Base-by-base conservation (phyloP, 2,797 vertebrate genomes). In the Amazonetta brasiliensis region DNA sequence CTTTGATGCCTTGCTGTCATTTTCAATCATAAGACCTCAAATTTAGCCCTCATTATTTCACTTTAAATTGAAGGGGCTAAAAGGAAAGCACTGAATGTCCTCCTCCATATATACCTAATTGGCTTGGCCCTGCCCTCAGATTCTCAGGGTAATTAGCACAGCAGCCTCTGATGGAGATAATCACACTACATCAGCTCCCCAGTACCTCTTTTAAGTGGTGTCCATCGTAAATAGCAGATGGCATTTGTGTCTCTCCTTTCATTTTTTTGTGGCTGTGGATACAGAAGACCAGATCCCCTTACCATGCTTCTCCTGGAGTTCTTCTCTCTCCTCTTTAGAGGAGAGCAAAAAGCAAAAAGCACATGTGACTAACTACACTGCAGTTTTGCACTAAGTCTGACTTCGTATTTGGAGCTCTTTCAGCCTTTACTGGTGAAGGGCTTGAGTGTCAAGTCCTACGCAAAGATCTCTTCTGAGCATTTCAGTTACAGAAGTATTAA, bases 401-500 rank as follows among this genome's bases (percentile, higher is more conserved):
- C 19, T 77, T 72, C 12, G 4, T 25, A 72, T 31, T 3, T 62
- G 84, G 54, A 80, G 44, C 25, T 80, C 74, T 87, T 84, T 80
- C 48, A 85, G 89, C 50, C 41, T 77, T 73, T 52, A 66, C 80
- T 15, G 25, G 22, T 46, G 56, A 88, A 80, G 22, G 52, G 37
- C 16, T 74, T 66, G 37, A 41, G 33, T 26, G 52, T 84, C 55
- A 54, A 85, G 58, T 31, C 33, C 59, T 77, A 54, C 23, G 73
- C 56, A 91, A 96, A 79, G 63, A 4, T 58, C 56, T 87, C 81
- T 94, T 92, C 68, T 30, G 59, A 87, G 62, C 72, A 35, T 89
- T 95, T 92, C 25, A 92, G 15, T 86, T 79, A 66, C 80, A 62
- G 63, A 85, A 62, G 41, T 62, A 92, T 77, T 77, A 92, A 74